phyloP scores from a whole-genome alignment of 2,797 vertebrate genomes.

The Pipistrellus kuhlii region DNA sequence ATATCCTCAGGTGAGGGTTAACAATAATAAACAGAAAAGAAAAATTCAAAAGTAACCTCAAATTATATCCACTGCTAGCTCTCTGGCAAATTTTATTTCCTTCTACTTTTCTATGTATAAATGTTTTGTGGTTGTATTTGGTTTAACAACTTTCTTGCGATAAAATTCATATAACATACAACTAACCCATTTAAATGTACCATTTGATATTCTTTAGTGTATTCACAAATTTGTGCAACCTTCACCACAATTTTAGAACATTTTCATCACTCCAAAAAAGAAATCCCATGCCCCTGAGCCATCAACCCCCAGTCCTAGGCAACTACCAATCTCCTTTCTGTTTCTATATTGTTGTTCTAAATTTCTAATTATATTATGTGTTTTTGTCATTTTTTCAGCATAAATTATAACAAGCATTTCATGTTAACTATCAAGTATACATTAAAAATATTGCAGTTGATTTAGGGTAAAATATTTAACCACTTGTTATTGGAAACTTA shows the following conservation, averaged over 20 bases:
- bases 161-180: constrained; percentile 15
- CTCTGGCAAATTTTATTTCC: constrained; percentile 17
- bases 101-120: background rate
- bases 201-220: background rate
- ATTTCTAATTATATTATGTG: constrained; percentile 15
- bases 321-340: constrained; percentile 19
- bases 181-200: constrained; percentile 1
- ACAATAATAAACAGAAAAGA: background rate
- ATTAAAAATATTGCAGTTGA: background rate
- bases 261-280: constrained; percentile 26
- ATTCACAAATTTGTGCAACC: background rate
- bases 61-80: constrained; percentile 28
- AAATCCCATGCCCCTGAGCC: background rate
- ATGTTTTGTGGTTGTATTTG: background rate
- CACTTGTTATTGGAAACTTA: constrained; percentile 32
- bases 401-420: constrained; percentile 23
- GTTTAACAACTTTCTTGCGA: constrained; percentile 26
- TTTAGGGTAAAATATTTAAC: constrained; percentile 33
- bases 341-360: background rate
- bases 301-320: background rate
- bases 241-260: constrained; percentile 29
- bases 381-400: background rate
- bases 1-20: background rate
- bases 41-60: constrained; percentile 1
- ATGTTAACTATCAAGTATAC: constrained; percentile 38